Evolutionary conservation across 1,140 invertebrate genomes (phyloP).

Genomic region (Gonatopus flavifemur): DNA sequence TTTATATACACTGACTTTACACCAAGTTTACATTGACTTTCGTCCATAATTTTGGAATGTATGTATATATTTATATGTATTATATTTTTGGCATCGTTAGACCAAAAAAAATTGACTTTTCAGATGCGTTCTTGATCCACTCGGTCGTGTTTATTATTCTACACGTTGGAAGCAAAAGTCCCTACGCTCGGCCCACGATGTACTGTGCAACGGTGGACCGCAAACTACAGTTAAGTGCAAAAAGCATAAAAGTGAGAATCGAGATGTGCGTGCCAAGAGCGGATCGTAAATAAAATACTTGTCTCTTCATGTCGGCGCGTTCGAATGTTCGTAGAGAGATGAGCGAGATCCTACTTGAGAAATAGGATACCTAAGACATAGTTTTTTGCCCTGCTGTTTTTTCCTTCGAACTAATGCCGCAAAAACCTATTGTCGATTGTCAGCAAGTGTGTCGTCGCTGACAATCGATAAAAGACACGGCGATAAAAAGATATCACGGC

Average conservation of each 20-base stretch:
- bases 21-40: too few species aligned
- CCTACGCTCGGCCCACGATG: slow-evolving; percentile 30
- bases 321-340: slow-evolving; percentile 4
- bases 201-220: slow-evolving; percentile 42
- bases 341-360: background rate
- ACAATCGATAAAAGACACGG: too few species aligned
- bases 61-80: too few species aligned
- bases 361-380: background rate
- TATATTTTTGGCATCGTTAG: too few species aligned
- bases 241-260: slow-evolving; percentile 41
- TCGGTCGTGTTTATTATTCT: slow-evolving; percentile 9
- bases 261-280: slow-evolving; percentile 31
- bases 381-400: slow-evolving; percentile 1
- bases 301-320: slow-evolving; percentile 26
- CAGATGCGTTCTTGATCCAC: too few species aligned
- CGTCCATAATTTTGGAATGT: too few species aligned
- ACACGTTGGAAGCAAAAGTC: slow-evolving; percentile 17
- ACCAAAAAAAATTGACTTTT: too few species aligned
- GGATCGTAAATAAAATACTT: slow-evolving; percentile 41
- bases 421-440: slow-evolving; percentile 2
- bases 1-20: too few species aligned
- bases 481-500: too few species aligned
- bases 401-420: background rate
- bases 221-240: slow-evolving; percentile 47
- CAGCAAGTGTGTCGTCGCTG: too few species aligned